phyloP scores from a whole-genome alignment of 2,888 invertebrate genomes.

The Nomada goodeniana region DNA sequence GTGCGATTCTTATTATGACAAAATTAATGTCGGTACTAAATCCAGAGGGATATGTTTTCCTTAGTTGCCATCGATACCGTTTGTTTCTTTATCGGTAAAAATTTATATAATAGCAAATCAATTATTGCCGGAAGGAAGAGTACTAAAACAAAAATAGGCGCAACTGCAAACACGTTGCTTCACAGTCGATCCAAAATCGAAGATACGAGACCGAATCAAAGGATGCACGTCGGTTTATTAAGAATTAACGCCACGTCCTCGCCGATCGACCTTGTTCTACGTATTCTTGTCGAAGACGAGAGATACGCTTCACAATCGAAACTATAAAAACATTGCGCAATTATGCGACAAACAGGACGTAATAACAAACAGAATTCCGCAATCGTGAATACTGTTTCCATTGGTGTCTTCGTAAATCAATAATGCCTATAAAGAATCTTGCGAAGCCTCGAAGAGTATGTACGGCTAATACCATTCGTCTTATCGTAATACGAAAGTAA shows the following conservation, averaged over 20 bases:
- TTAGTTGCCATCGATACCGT: background rate
- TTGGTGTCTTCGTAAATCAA: conserved; percentile 1
- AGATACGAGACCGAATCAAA: conserved; percentile 84
- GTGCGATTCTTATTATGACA: background rate
- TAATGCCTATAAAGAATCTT: background rate
- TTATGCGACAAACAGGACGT: conserved; percentile 45
- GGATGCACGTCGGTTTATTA: conserved; percentile 95
- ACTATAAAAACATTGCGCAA: conserved; percentile 56
- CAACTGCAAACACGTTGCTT: no score
- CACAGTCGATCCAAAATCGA: background rate
- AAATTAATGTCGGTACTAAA: background rate
- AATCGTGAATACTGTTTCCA: conserved; percentile 3
- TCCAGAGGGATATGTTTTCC: no score
- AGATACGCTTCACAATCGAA: conserved; percentile 51
- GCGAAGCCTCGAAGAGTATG: no score
- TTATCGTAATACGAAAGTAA: conserved; percentile 9
- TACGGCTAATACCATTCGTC: background rate
- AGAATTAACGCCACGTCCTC: conserved; percentile 87
- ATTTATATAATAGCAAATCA: no score
- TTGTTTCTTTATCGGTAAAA: background rate
- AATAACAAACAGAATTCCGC: conserved; percentile 39
- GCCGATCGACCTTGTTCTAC: conserved; percentile 82
- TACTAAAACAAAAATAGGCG: no score
- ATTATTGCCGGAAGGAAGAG: no score
- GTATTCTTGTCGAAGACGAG: conserved; percentile 81